phyloP scores from a whole-genome alignment of 2,888 invertebrate species.

The Pachycephus smyrnensis region DNA sequence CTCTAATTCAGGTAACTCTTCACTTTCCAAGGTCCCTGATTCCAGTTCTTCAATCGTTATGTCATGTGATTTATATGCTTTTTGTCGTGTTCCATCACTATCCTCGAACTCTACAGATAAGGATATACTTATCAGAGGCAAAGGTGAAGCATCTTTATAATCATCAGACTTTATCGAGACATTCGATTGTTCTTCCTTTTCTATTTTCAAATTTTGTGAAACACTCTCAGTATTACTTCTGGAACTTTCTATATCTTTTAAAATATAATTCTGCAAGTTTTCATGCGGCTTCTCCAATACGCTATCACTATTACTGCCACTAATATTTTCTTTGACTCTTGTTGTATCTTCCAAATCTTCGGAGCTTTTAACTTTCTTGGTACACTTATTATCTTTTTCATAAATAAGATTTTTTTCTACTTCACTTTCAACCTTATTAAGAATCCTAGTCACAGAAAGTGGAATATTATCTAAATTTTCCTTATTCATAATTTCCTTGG shows the following conservation, averaged over 20 bases:
- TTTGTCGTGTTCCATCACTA: conserved; percentile 14
- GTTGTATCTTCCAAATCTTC: neutral
- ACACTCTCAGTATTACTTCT: neutral
- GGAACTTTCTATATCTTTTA: neutral
- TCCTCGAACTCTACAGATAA: neutral
- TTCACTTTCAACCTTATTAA: conserved; percentile 6
- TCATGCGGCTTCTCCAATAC: neutral
- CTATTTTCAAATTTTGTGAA: neutral
- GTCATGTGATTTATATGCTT: neutral
- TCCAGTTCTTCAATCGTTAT: conserved; percentile 30
- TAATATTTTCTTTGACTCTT: neutral
- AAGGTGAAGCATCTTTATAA: neutral
- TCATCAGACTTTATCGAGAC: neutral
- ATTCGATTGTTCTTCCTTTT: neutral
- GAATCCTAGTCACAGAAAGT: neutral
- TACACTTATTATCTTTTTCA: neutral
- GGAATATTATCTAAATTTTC: conserved; percentile 11
- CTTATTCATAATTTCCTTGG: conserved; percentile 12
- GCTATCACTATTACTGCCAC: neutral
- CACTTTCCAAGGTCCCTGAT: conserved; percentile 28
- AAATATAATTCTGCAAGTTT: neutral
- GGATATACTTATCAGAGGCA: neutral
- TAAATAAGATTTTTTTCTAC: neutral
- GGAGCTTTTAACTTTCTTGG: neutral
- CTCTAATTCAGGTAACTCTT: conserved; percentile 40